A percentile compares a stretch with the other conserved stretches of the same genome.
Conservation (phyloP, 2,797 vertebrate species). For the Diplodus puntazzo region DNA sequence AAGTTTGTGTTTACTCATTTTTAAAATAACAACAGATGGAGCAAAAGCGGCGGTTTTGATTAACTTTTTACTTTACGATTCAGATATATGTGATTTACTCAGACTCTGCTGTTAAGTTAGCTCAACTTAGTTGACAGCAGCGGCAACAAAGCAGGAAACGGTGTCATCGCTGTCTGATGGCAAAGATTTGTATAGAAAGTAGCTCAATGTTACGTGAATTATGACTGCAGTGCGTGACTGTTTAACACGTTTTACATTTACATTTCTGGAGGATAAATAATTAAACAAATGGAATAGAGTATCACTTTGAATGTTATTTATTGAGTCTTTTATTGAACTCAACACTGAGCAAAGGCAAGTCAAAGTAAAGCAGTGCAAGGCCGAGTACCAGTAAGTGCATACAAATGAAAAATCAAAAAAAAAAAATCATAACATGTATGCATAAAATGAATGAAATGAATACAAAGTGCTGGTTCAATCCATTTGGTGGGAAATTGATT, state of each 20-base stretch:
- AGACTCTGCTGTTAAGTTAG: neutral
- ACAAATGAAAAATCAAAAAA: neutral
- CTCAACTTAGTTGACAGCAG: neutral
- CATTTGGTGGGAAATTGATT: neutral
- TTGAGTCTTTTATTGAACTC: neutral
- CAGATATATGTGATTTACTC: neutral
- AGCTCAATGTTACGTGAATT: neutral
- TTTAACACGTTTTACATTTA: neutral
- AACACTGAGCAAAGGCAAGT: neutral
- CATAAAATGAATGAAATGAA: neutral
- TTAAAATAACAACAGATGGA: neutral
- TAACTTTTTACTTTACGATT: neutral
- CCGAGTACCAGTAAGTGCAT: neutral
- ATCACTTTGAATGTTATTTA: neutral
- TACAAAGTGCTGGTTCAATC: neutral
- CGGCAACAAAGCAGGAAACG: neutral
- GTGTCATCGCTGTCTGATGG: neutral
- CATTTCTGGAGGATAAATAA: neutral
- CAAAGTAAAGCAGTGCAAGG: neutral
- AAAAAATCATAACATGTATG: neutral
- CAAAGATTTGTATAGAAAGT: conserved; percentile 1
- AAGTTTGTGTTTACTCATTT: neutral
- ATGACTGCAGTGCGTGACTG: neutral
- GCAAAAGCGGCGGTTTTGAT: neutral
- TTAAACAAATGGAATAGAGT: neutral